Evolutionary conservation across 1,140 invertebrate genomes (phyloP), one percentile per base, ranked within the genome.

Genomic region (Drosophila littoralis): DNA sequence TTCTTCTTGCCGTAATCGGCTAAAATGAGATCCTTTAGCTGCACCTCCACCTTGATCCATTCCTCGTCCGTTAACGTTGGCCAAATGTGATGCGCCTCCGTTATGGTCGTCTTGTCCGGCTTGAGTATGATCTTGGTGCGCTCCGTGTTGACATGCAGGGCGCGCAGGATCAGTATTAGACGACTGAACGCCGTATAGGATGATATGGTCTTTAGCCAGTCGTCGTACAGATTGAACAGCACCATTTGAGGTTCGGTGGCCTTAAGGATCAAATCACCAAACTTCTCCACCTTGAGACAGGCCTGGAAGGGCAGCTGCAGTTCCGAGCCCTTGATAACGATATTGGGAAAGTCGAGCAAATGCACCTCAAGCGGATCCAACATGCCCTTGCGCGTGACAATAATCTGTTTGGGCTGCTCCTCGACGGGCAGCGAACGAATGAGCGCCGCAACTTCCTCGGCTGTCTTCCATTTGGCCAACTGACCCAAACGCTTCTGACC

Each of bases 1-100:
- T 99, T 99, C 94, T 99, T 99, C 93, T 99, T 99, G 85, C 99
- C 99, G 91, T 99, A 99, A 93, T 99, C 99, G 40, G 98, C 98
- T 13, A 99, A 93, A 91, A 99, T 99, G 6, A 99, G 94, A 93
- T 99, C 99, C 92, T 99, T 99, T 1, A 99, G 93, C 84, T 99
- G 97, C 12, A 99, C 97, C 94, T 99, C 99, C 13, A 99, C 98
- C 92, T 99, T 99, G 79, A 99, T 99, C 99, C 99, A 99, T 93
- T 99, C 98, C 82, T 99, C 98, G 86, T 99, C 98, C 3, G 96
- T 95, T 0, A 99, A 93, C 0, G 98, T 98, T 0, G 99, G 99
- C 99, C 99, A 99, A 92, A 99, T 99, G 92, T 99, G 99, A 95
- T 99, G 99, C 0, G 97, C 96, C 93, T 99, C 99, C 0, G 99